phyloP scores from a whole-genome alignment of 2,888 invertebrate genomes.

The Dorcus parallelipipedus region DNA sequence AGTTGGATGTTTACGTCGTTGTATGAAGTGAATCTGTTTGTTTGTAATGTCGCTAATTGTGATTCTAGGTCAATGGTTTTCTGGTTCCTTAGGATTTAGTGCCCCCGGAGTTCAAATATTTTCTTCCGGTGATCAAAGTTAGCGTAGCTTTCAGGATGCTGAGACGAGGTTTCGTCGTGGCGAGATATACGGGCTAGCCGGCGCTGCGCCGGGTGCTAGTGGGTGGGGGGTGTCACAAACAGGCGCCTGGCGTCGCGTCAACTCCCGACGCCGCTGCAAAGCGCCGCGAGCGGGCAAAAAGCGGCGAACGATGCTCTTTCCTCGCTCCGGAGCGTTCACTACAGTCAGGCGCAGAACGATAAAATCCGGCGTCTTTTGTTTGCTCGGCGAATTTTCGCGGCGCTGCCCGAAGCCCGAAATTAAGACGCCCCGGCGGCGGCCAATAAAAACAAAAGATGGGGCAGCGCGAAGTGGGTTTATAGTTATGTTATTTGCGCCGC shows the following conservation, averaged over 20 bases:
- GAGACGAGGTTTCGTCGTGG: slow-evolving; percentile 12
- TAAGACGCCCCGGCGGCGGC: slow-evolving; percentile 17
- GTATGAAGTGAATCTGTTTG: too few species aligned
- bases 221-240: slow-evolving; percentile 45
- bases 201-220: slow-evolving; percentile 16
- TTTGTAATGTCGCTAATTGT: too few species aligned
- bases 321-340: slow-evolving; percentile 39
- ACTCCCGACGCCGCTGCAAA: slow-evolving; percentile 48
- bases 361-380: too few species aligned
- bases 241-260: slow-evolving; percentile 49
- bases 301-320: slow-evolving; percentile 53
- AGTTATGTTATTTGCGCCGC: slow-evolving; percentile 22
- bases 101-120: too few species aligned
- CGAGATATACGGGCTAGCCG: slow-evolving; percentile 26
- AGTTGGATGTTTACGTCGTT: too few species aligned
- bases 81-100: too few species aligned
- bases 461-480: slow-evolving; percentile 22
- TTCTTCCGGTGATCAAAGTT: not conserved
- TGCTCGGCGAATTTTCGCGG: too few species aligned
- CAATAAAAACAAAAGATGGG: slow-evolving; percentile 24
- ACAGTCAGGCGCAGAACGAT: slow-evolving; percentile 26
- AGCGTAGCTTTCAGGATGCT: slow-evolving; percentile 9
- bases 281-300: slow-evolving; percentile 56
- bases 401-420: too few species aligned
- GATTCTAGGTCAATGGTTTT: too few species aligned